phyloP scores from a whole-genome alignment of 2,797 vertebrate species.

The Gymnothorax reevesii region DNA sequence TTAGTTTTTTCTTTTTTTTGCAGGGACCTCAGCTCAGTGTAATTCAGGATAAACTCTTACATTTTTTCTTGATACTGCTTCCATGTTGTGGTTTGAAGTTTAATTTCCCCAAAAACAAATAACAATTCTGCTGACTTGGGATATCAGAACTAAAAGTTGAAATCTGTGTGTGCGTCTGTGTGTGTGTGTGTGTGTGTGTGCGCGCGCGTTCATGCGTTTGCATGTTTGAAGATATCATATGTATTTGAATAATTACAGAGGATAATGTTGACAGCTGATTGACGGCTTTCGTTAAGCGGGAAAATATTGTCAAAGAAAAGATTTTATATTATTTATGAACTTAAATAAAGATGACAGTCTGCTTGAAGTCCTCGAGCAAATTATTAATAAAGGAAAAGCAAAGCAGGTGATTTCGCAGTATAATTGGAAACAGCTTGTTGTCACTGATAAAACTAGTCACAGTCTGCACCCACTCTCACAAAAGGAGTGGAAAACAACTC shows the following conservation, averaged over 20 bases:
- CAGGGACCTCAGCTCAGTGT: not conserved
- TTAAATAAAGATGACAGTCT: not conserved
- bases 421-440: not conserved
- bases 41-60: not conserved
- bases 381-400: not conserved
- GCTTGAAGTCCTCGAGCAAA: not conserved
- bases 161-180: not conserved
- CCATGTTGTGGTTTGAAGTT: not conserved
- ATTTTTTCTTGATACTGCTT: not conserved
- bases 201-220: not conserved
- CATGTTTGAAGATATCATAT: not conserved
- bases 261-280: not conserved
- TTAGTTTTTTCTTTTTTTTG: not conserved
- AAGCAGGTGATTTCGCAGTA: not conserved
- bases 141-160: not conserved
- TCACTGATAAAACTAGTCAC: not conserved
- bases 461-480: not conserved
- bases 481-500: not conserved
- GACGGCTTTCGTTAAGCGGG: not conserved
- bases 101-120: not conserved
- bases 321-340: not conserved
- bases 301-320: not conserved
- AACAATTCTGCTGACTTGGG: not conserved
- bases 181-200: not conserved
- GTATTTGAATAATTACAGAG: not conserved